Percentiles rank a stretch among this genome's conserved stretches.
Evolutionary conservation across 2,113 vertebrate species (phyloP).

Genomic region (rat (Rattus norvegicus)): GRCr8 NC_086035.1:8981501-8982000

Average conservation of each 20-base stretch:
- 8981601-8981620: background rate
- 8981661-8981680: background rate
- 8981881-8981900: background rate
- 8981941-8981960: background rate
- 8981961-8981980: background rate
- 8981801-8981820: background rate
- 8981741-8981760: conserved; percentile 15
- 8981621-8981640: background rate
- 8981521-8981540: background rate
- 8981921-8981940: background rate
- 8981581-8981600: background rate
- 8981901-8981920: background rate
- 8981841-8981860: background rate
- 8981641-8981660: background rate
- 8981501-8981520: background rate
- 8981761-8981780: background rate
- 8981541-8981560: background rate
- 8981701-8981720: conserved; percentile 37
- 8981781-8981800: background rate
- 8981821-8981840: background rate
- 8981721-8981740: background rate
- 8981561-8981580: background rate
- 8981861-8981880: background rate
- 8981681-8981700: background rate
- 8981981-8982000: background rate